Evolutionary conservation across 1,140 invertebrate genomes (phyloP), one percentile per base, ranked within the genome.

Genomic region (Potamilus streckersoni): DNA sequence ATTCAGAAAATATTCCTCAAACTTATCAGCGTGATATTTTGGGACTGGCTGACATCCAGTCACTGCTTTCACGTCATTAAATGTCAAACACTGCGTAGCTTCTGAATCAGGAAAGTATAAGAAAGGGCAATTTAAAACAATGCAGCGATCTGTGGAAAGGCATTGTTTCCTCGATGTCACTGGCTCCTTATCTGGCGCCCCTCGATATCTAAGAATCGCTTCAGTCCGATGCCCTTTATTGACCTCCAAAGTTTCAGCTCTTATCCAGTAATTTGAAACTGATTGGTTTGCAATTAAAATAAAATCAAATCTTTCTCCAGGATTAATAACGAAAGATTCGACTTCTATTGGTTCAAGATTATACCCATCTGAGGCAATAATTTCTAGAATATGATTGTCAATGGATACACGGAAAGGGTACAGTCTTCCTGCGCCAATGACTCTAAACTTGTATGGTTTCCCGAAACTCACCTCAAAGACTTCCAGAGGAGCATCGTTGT

Each of bases 301-400:
- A 83, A 97, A 95, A 84, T 97, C 96, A 84, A 94, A 96, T 69
- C 96, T 90, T 87, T 97, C 96, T 0, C 96, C 96, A 1, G 85
- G 83, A 71, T 79, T 79, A 2, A 86, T 77, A 49, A 84, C 76
- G 62, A 87, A 73, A 0, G 79, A 81, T 60, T 87, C 82, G 1
- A 81, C 85, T 90, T 93, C 91, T 69, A 95, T 89, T 2, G 95
- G 93, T 83, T 94, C 90, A 69, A 97, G 87, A 77, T 96, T 94
- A 80, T 93, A 93, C 23, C 96, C 95, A 89, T 97, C 96, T 14
- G 93, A 93, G 59, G 93, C 93, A 58, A 97, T 93, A 5, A 96
- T 90, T 1, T 91, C 92, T 68, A 97, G 88, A 49, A 49, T 8
- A 84, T 97, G 96, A 85, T 94, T 93, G 79, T 97, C 95, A 16